phyloP scores from a whole-genome alignment of 2,797 vertebrate species.

The Semotilus atromaculatus region DNA sequence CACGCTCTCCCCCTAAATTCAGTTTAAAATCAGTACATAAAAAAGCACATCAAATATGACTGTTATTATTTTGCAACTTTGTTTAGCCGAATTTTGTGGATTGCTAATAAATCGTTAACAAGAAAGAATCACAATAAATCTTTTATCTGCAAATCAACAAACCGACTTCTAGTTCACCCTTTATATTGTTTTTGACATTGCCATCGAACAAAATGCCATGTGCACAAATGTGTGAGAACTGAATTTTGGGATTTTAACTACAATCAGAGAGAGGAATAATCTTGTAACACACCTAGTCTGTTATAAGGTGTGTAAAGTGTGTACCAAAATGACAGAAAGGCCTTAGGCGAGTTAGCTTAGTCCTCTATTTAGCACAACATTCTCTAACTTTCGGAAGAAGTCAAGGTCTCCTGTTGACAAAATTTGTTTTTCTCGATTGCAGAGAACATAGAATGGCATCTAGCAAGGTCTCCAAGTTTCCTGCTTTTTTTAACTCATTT shows the following conservation, averaged over 20 bases:
- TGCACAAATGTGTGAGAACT: neutral
- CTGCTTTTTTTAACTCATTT: slow-evolving; percentile 9
- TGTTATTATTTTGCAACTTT: too few relatives aligned
- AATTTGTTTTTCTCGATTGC: neutral
- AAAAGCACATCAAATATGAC: too few relatives aligned
- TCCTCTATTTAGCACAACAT: neutral
- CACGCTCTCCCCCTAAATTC: too few relatives aligned
- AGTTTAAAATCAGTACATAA: too few relatives aligned
- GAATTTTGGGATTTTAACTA: neutral
- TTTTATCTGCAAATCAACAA: neutral
- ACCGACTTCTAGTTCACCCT: neutral
- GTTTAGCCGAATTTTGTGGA: neutral
- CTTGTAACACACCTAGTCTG: neutral
- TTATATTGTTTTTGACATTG: neutral
- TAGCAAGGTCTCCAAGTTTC: slow-evolving; percentile 6
- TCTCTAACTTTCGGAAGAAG: neutral
- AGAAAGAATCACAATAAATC: neutral
- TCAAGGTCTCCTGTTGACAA: neutral
- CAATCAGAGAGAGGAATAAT: neutral
- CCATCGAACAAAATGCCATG: neutral
- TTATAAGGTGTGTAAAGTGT: neutral
- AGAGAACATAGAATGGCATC: neutral
- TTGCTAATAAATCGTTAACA: neutral
- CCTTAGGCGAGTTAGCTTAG: neutral
- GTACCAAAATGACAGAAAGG: neutral